Evolutionary conservation across 2,888 invertebrate species (phyloP).

Genomic region (Diloba caeruleocephala): DNA sequence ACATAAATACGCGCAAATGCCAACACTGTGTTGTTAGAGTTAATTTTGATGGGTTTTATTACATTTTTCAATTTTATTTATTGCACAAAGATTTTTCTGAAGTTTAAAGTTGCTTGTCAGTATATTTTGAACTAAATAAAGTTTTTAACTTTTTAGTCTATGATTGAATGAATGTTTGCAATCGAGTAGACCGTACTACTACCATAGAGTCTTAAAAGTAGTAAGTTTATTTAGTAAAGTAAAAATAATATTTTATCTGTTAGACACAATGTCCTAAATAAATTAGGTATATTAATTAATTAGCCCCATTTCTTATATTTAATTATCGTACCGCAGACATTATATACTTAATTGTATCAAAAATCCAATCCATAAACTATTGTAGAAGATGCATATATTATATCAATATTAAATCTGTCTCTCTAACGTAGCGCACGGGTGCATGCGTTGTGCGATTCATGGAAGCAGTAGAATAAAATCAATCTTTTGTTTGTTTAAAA

Average conservation of each 20-base stretch:
- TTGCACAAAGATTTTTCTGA: conserved; percentile 36
- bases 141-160: conserved; percentile 35
- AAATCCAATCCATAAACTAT: conserved; percentile 42
- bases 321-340: no score
- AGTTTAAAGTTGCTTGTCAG: conserved; percentile 42
- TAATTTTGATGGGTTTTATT: conserved; percentile 49
- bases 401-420: conserved; percentile 18
- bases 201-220: no score
- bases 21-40: conserved; percentile 31
- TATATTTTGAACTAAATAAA: conserved; percentile 44
- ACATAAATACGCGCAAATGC: conserved; percentile 23
- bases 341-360: no score
- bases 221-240: no score
- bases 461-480: conserved; percentile 55
- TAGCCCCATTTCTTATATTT: no score
- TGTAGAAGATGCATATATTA: conserved; percentile 11
- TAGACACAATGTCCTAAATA: no score
- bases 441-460: conserved; percentile 50
- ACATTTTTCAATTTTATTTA: conserved; percentile 60
- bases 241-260: no score
- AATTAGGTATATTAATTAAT: no score
- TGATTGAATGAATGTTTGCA: no score
- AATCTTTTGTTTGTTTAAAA: conserved; percentile 56
- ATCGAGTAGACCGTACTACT: no score
- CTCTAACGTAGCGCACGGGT: conserved; percentile 8